These are phyloP conservation scores for Pagrus major DNA, from an alignment of 2,113 vertebrate genomes.

Conservation along the genomic window DNA sequence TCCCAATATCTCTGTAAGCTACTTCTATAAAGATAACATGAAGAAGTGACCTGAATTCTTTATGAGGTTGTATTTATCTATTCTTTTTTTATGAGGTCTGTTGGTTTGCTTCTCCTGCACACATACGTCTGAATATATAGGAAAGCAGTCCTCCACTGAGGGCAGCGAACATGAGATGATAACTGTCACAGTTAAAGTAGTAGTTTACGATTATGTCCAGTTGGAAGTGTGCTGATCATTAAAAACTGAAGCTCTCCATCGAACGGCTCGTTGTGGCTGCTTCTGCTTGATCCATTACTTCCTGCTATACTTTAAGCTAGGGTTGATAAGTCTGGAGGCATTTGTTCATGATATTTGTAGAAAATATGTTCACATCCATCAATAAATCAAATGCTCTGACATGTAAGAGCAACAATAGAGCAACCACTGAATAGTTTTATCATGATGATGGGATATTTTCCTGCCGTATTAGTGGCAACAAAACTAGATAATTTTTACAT, in stretches of 20 bases:
- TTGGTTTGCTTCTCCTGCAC: background rate
- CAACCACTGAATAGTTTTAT: no score
- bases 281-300: background rate
- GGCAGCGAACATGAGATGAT: background rate
- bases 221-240: background rate
- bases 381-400: no score
- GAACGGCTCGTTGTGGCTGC: no score
- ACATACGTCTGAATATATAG: background rate
- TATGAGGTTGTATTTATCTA: background rate
- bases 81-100: no score
- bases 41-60: slow-evolving; percentile 9
- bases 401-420: no score
- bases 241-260: slow-evolving; percentile 13
- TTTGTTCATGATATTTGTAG: no score
- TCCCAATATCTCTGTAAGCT: background rate
- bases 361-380: no score
- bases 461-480: no score
- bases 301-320: background rate
- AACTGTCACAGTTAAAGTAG: background rate
- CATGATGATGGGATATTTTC: no score
- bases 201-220: background rate
- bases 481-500: no score
- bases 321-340: no score
- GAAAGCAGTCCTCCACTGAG: background rate
- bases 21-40: slow-evolving; percentile 9